Percentiles rank a stretch among this genome's conserved stretches.
Evolutionary conservation across 2,888 invertebrate species (phyloP).

Genomic region (Hemaris fuciformis): DNA sequence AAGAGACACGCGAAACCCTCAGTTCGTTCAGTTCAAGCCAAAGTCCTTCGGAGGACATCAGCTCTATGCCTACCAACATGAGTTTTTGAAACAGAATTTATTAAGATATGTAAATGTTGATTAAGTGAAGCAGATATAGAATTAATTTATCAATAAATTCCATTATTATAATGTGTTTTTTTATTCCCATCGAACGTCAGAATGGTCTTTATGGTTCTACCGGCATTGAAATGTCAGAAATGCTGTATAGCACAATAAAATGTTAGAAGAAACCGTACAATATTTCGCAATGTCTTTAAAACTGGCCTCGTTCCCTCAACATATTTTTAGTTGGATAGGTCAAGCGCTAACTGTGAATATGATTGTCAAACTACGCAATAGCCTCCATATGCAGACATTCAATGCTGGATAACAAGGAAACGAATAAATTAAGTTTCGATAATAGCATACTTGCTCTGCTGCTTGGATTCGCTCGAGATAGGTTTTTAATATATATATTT

Average conservation of each 20-base stretch:
- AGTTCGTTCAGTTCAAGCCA: slow-evolving; percentile 89
- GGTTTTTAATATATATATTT: too few relatives aligned
- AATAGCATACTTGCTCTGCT: too few relatives aligned
- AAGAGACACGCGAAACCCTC: slow-evolving; percentile 88
- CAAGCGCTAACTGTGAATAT: not conserved
- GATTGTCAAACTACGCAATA: not conserved
- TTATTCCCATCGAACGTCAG: not conserved
- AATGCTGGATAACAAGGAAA: not conserved
- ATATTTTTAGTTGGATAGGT: not conserved
- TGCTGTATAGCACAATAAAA: not conserved
- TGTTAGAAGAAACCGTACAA: not conserved
- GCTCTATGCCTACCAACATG: slow-evolving; percentile 70
- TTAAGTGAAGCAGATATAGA: not conserved
- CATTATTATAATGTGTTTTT: not conserved
- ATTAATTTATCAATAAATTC: not conserved
- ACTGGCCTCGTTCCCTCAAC: not conserved
- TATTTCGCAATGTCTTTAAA: not conserved
- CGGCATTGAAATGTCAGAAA: not conserved
- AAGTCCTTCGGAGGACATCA: slow-evolving; percentile 83
- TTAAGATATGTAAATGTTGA: not conserved
- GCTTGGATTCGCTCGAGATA: too few relatives aligned
- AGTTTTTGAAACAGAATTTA: slow-evolving; percentile 44
- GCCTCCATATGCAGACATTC: not conserved
- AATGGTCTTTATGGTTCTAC: not conserved
- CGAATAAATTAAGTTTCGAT: not conserved